Evolutionary conservation across 2,797 vertebrate species (phyloP), one percentile per base, ranked within the genome.

Genomic region (Merluccius polli): DNA sequence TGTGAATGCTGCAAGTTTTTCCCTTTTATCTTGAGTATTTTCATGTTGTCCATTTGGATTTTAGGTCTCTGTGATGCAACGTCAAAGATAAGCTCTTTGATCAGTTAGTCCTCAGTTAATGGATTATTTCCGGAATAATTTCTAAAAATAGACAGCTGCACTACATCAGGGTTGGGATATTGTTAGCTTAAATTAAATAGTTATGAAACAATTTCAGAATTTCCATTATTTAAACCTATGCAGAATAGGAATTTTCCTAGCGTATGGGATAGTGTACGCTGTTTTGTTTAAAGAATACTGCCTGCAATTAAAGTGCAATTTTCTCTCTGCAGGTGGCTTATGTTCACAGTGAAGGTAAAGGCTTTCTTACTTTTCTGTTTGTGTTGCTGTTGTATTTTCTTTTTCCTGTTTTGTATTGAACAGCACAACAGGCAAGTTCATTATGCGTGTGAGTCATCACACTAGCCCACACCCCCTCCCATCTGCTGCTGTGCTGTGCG

Each of bases 391-490:
- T 76, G 77, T 75, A 78, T 36, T 91, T 91, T 91, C 80, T 33
- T 81, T 89, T 91, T 86, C 79, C 78, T 78, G 88, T 88, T 88
- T 90, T 89, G 87, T 93, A 92, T 91, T 93, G 93, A 94, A 93
- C 93, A 90, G 91, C 92, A 92, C 90, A 93, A 92, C 91, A 92
- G 93, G 92, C 90, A 87, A 92, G 91, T 93, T 93, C 92, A 93
- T 93, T 92, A 93, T 93, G 89, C 91, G 89, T 89, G 92, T 95
- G 94, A 95, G 90, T 95, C 94, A 94, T 94, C 92, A 87, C 88
- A 87, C 92, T 92, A 90, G 91, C 92, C 90, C 92, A 93, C 93
- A 92, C 93, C 92, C 90, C 91, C 93, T 92, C 91, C 91, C 92
- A 91, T 93, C 91, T 92, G 92, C 92, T 92, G 91, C 92, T 92